Base-by-base conservation (phyloP, 2,888 invertebrate genomes). In the Resseliella maxima region DNA sequence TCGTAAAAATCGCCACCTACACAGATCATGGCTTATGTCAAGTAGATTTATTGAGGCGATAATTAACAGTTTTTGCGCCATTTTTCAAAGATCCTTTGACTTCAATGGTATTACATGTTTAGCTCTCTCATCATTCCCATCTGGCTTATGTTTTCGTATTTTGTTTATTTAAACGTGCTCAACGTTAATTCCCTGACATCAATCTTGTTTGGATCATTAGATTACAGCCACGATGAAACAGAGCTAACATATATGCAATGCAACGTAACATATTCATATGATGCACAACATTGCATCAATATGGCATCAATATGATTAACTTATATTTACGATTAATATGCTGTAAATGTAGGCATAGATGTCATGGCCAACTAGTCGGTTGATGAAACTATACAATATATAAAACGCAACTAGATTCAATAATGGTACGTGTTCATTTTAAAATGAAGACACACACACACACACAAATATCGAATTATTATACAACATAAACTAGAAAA, bases 131-230 rank as follows among this genome's bases (percentile, higher is more conserved):
- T 5, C 41, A 41, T 41, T 41, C 12, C 41, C 41, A 41, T 41
- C 41, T 41, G 41, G 41, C 5, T 41, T 41, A 41, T 41, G 41
- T 12, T 5, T 41, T 41, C 41, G 50, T n/a, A 24, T 24, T 59
- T 59, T 31, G 72, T 27, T 72, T 72, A 35, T 35, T 27, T 72
- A 31, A 31, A 0, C 15, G n/a, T n/a, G n/a, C n/a, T n/a, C n/a
- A 8, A 24, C 31, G 31, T 2, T 72, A 31, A 31, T 18, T 72
- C 72, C 31, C 27, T 35, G 35, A 72, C 72, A 72, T 12, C 72
- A 72, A 72, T 72, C 72, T 72, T 72, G 15, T 72, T 72, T 72
- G 31, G 72, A 72, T 72, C 31, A 72, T 72, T 72, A 3, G 35
- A 72, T 72, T 72, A 72, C 31, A 72, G 72, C 35, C 31, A 12